Evolutionary conservation across 2,888 invertebrate genomes (phyloP), one percentile per base, ranked within the genome.

Genomic region (Coecobrya sp.): DNA sequence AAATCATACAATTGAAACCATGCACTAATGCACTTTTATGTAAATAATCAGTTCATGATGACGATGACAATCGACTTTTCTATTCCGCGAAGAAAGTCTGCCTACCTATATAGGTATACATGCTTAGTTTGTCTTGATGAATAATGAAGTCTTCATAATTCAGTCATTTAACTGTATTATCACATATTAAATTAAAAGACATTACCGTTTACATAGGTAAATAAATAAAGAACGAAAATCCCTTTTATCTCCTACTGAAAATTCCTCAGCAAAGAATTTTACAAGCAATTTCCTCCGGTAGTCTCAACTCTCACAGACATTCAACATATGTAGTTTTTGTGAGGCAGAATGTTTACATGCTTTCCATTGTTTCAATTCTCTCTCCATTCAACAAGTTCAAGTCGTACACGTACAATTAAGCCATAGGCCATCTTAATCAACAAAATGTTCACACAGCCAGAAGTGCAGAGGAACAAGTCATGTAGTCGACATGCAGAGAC

Each of bases 91-190:
- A 62, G 2, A 62, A 22, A 62, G 7, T n/a, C 25, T 10, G 3
- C 1, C 25, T 10, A 30, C 62, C 30, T 73, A 19, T 73, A 3
- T 73, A 73, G 5, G 3, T 19, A 19, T n/a, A n/a, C n/a, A n/a
- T n/a, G n/a, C n/a, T n/a, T n/a, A n/a, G n/a, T 16, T 30, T 59
- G 30, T 76, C 27, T 16, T 81, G 13, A 59, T 30, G 49, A 73
- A 49, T 76, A 13, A 76, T 76, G 76, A 76, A 13, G 49, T 76
- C 13, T 19, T 82, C 59, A 59, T 82, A 82, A 82, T 82, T 82
- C 59, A 82, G 55, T 82, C 82, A 82, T 82, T 82, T 59, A 59
- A 59, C 82, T 82, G 59, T 36, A 82, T 82, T 82, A 59, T 76
- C 76, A 76, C 76, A 49, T 76, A 76, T 76, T 76, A 49, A 76